Base-by-base conservation (phyloP, 2,113 vertebrate species). In the Canis aureus region DNA sequence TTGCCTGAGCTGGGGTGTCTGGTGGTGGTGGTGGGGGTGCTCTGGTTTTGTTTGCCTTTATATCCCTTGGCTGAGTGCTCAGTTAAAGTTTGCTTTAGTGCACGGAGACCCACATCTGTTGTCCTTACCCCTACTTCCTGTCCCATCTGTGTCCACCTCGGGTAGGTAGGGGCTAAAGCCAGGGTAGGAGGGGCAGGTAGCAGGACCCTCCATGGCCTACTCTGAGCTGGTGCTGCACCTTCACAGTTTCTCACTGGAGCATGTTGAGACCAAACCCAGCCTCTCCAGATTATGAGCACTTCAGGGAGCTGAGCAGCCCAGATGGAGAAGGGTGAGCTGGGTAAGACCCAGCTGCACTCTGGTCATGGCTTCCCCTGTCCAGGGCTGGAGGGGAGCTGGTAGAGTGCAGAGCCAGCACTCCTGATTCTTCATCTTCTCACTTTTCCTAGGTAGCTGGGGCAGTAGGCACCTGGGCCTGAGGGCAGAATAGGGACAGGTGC, bases 221-320 rank as follows among this genome's bases (percentile, higher is more conserved):
- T 73, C 43, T 92, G 74, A 67, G 59, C 67, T 53, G 43, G 76
- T 93, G 23, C 1, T 11, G 57, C 69, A 27, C 89, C 53, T 94
- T 96, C 19, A 69, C 15, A 59, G 35, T n/a, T 81, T 81, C 81
- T 84, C n/a, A 53, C 59, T 74, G 83, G 74, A 78, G 23, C 97
- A 83, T 95, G 91, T 95, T 83, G 88, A 94, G 73, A 82, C 97
- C 38, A 51, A 96, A 89, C 88, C 64, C 66, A 83, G 92, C 55
- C 55, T 78, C 69, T 97, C 91, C 96, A 79, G 43, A 97, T 94
- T 92, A 87, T 49, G 62, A 97, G 87, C 89, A 81, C 27, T 49
- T 51, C 55, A 43, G 57, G n/a, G 57, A 51, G 27, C 71, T 67
- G 38, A 69, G 88, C 53, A 64, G 92, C 55, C 13, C 22, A 27